Conservation (phyloP, 2,888 invertebrate species). For the Ectemnius lituratus region DNA sequence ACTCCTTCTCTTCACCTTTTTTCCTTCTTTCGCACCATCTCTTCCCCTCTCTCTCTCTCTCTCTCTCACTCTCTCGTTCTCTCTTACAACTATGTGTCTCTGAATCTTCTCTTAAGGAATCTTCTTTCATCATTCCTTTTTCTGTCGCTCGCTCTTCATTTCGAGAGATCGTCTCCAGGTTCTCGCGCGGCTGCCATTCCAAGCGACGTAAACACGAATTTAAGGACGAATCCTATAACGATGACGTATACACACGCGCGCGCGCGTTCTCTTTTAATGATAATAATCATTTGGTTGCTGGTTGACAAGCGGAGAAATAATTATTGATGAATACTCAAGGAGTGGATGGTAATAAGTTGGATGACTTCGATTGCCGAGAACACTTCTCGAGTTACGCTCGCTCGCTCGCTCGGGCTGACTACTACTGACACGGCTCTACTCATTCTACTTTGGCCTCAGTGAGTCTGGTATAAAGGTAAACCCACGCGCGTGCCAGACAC, state of each 20-base stretch:
- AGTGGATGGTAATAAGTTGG: too few species aligned
- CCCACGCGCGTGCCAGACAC: too few species aligned
- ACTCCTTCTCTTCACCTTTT: background rate
- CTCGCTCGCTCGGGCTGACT: too few species aligned
- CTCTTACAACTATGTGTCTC: background rate
- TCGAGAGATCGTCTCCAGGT: background rate
- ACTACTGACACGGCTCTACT: too few species aligned
- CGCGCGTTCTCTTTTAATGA: background rate
- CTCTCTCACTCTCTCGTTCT: conserved; percentile 1
- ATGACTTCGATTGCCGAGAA: too few species aligned
- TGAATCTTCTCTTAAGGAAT: background rate
- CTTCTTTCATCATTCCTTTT: background rate
- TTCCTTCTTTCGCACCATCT: conserved; percentile 24
- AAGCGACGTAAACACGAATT: background rate
- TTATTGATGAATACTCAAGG: too few species aligned
- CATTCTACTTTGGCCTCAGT: too few species aligned
- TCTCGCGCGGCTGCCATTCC: background rate
- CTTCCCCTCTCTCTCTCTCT: conserved; percentile 16
- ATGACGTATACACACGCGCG: too few species aligned
- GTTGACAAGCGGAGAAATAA: conserved; percentile 4
- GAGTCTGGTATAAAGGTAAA: too few species aligned
- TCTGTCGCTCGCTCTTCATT: background rate
- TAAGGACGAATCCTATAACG: background rate
- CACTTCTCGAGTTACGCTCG: too few species aligned
- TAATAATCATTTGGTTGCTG: background rate